Evolutionary conservation across 2,113 vertebrate genomes (phyloP), one percentile per base, ranked within the genome.

Genomic region (Acrocephalus arundinaceus): DNA sequence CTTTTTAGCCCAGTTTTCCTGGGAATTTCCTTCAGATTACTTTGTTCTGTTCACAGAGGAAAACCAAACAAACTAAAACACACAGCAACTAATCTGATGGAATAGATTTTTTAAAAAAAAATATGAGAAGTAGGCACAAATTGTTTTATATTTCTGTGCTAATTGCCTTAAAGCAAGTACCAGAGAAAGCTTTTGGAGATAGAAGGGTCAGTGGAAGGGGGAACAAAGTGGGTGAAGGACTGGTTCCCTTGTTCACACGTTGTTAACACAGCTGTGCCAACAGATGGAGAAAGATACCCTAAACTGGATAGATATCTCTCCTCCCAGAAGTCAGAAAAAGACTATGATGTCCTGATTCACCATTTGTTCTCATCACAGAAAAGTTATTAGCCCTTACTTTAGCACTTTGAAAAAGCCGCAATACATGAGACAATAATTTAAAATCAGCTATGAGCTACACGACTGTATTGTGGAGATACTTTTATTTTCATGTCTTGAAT

Each of bases 401-500:
- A 5, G 33, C 72, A 71, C 18, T 25, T 30, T 76, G 45, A 55
- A 79, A 85, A 94, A 80, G 5, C 6, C 25, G 48, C 19, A 68
- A 33, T 33, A n/a, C 10, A 54, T 18, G 45, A 83, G 5, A 63
- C 39, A 65, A 10, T 39, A 33, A 24, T 43, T 62, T 58, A 77
- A 95, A 74, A 57, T 66, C 25, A 66, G 13, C 18, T 85, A 59
- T 78, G 51, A 93, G 33, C 21, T 78, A 72, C 24, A 52, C 62
- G 25, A 66, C 19, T 45, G 10, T 46, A 25, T 18, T 83, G 51
- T 46, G 33, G 33, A 46, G 66, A 49, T 12, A 45, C 6, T 65
- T 86, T 92, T 94, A 89, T 96, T 92, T 93, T 94, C 16, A 84
- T 82, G 46, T 87, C 63, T 49, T 12, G 73, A 43, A 80, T 68